Evolutionary conservation across 2,113 vertebrate species (phyloP).

Genomic region (Vidua chalybeata): DNA sequence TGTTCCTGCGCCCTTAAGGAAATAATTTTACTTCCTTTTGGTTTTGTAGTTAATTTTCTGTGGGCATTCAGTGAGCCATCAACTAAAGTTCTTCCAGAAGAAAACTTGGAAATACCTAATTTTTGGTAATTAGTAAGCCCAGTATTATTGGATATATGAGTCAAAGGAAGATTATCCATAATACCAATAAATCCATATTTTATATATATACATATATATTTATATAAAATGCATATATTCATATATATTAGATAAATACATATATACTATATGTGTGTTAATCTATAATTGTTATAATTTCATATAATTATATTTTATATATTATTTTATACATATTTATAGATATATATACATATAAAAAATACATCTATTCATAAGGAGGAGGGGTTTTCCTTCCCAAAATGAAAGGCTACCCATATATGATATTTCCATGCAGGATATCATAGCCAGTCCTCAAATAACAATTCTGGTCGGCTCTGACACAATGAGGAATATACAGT

Average conservation of each 20-base stretch:
- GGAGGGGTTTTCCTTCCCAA: background rate
- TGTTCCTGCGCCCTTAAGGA: background rate
- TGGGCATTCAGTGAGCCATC: background rate
- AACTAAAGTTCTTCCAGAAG: background rate
- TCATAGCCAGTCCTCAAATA: background rate
- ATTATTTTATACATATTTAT: background rate
- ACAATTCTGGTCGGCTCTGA: background rate
- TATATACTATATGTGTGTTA: background rate
- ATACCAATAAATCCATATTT: background rate
- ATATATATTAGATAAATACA: no score
- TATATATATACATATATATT: no score
- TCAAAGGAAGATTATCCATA: background rate
- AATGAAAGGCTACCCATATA: background rate
- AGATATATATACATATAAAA: no score
- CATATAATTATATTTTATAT: no score
- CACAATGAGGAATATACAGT: rapidly evolving
- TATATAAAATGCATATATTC: background rate
- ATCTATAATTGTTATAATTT: no score
- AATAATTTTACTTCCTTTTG: background rate
- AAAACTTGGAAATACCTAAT: background rate
- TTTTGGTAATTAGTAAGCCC: background rate
- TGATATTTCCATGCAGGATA: background rate
- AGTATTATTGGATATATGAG: background rate
- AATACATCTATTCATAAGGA: background rate
- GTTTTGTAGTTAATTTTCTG: background rate